Evolutionary conservation across 1,140 invertebrate species (phyloP).

Genomic region (Drosophila nikananu): DNA sequence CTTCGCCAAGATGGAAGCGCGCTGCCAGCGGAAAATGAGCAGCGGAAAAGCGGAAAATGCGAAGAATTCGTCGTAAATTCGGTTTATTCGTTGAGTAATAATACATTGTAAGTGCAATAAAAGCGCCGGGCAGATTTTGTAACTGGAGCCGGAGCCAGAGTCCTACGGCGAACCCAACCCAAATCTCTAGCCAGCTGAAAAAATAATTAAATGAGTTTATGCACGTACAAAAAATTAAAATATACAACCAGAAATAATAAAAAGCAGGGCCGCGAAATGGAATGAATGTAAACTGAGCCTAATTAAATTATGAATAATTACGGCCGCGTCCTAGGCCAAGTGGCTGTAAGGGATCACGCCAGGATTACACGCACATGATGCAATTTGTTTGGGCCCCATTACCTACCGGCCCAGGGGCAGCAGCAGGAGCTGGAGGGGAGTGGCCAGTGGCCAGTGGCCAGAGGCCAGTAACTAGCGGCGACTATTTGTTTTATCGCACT

Average conservation of each 20-base stretch:
- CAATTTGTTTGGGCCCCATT: constrained; percentile 79
- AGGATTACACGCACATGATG: constrained; percentile 79
- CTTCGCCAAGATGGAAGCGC: constrained; percentile 26
- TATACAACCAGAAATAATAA: constrained; percentile 62
- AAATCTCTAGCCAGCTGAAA: constrained; percentile 32
- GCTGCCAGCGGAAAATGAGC: constrained; percentile 12
- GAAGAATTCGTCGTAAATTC: constrained; percentile 60
- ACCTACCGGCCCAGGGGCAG: constrained; percentile 23
- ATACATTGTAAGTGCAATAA: constrained; percentile 66
- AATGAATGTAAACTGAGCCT: constrained; percentile 81
- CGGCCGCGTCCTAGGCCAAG: constrained; percentile 47
- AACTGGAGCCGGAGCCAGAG: constrained; percentile 1
- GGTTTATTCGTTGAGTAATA: constrained; percentile 57
- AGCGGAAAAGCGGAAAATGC: constrained; percentile 14
- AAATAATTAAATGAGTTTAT: constrained; percentile 84
- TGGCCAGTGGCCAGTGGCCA: constrained; percentile 3
- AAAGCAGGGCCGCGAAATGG: constrained; percentile 43
- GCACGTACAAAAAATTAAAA: constrained; percentile 75
- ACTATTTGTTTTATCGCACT: constrained; percentile 85
- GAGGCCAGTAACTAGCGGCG: constrained; percentile 16
- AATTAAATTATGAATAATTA: constrained; percentile 85
- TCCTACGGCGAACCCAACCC: constrained; percentile 19
- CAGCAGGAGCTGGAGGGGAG: constrained; percentile 17
- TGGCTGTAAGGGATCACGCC: constrained; percentile 60
- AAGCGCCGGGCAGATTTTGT: constrained; percentile 41